Base-by-base conservation (phyloP, 2,888 invertebrate genomes). In the Sarcophaga rosellei region DNA sequence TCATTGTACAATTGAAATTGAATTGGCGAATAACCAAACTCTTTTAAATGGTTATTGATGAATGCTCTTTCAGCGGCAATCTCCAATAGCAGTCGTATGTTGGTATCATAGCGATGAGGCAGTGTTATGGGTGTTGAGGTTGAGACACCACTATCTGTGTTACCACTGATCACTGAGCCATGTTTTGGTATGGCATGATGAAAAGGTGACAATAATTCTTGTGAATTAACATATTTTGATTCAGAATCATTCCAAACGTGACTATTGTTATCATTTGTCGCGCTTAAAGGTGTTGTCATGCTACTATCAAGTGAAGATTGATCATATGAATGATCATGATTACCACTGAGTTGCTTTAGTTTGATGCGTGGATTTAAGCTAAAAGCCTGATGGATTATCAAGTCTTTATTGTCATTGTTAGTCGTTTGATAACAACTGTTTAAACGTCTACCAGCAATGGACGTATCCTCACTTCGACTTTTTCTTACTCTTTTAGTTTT, bases 41-140 rank as follows among this genome's bases (percentile, higher is more conserved):
- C 21, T 6, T 73, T 68, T 61, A 88, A 82, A 61, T 87, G 79
- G 47, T 82, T 73, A 63, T 88, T 88, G 21, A 88, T 87, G n/a
- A 81, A 85, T 47, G 88, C 87, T 45, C 88, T 85, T 76, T 87
- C 79, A 45, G 85, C 83, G 35, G 87, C 87, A 80, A 88, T 84
- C 44, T 85, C 15, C 17, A 87, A 68, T 5, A 87, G 63, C 20
- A 87, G 35, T 23, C 35, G 66, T 62, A 23, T 57, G 63, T 84
- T 81, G 1, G 10, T 4, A 5, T 53, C 25, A 2, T 1, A 1
- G 20, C 53, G 10, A 17, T 17, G 57, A 4, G 35, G 63, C 8
- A 8, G 2, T 3, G 17, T 47, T 21, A 3, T 69, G 1, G 75
- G 68, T 0, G 77, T 75, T 11, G 85, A 80, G 2, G 73, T 82